phyloP scores from a whole-genome alignment of 23 tunicate genomes.

The Phallusia fumigata region DNA sequence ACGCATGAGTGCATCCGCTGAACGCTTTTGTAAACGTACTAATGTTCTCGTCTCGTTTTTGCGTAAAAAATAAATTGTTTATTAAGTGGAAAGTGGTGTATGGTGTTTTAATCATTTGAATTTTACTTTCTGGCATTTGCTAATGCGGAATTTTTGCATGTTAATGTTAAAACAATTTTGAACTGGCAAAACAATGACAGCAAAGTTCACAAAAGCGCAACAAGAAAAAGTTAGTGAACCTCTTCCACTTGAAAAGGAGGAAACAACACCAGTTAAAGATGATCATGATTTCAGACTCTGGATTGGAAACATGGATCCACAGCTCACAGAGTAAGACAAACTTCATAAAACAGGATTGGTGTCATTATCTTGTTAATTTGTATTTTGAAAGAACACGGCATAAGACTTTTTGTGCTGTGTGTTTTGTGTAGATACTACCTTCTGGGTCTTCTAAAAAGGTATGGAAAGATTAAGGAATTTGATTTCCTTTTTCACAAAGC shows the following conservation, averaged over 20 bases:
- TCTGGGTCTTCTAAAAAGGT: slow-evolving; percentile 51
- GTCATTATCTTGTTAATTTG: too few species aligned
- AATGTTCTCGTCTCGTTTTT: too few species aligned
- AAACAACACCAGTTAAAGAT: not conserved
- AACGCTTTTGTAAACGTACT: too few species aligned
- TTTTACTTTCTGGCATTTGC: not conserved
- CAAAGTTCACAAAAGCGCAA: slow-evolving; percentile 33
- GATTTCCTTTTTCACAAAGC: slow-evolving; percentile 72
- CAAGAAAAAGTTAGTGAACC: slow-evolving; percentile 39
- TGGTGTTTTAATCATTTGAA: not conserved
- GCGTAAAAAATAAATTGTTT: not conserved
- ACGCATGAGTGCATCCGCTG: too few species aligned
- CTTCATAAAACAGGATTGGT: too few species aligned
- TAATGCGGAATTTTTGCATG: too few species aligned
- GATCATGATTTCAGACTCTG: slow-evolving; percentile 17
- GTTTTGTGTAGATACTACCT: slow-evolving; percentile 40
- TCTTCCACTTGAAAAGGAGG: slow-evolving; percentile 37
- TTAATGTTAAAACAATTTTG: too few species aligned
- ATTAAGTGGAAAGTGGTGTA: not conserved
- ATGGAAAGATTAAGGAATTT: slow-evolving; percentile 65
- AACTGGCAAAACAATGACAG: slow-evolving; percentile 16
- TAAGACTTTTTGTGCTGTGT: too few species aligned
- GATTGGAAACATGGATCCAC: slow-evolving; percentile 40
- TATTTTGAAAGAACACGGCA: too few species aligned
- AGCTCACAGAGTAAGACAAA: slow-evolving; percentile 22